These are phyloP conservation scores for Clarias fuscus DNA, from an alignment of 2,797 vertebrate genomes.

Conservation along the genomic window DNA sequence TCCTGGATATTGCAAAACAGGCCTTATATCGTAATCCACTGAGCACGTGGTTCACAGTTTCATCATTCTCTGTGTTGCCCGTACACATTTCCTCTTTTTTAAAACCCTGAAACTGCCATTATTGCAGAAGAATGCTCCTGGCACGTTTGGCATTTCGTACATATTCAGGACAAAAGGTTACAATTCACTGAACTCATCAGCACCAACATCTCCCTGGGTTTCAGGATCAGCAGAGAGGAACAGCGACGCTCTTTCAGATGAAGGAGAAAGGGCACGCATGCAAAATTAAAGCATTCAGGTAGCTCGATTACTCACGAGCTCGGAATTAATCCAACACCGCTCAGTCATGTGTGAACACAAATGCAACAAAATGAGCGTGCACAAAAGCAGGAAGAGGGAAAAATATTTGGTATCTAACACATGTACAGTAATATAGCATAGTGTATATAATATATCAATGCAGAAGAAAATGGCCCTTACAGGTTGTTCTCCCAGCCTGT, in stretches of 20 bases:
- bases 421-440: neutral
- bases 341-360: constrained; percentile 23
- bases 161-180: neutral
- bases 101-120: neutral
- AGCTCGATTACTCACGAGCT: constrained; percentile 46
- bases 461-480: neutral
- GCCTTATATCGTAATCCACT: neutral
- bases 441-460: neutral
- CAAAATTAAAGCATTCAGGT: constrained; percentile 50
- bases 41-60: neutral
- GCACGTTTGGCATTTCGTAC: neutral
- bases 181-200: neutral
- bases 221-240: constrained; percentile 24
- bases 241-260: constrained; percentile 13
- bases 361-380: neutral
- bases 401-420: neutral
- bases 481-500: neutral
- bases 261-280: constrained; percentile 19
- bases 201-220: neutral
- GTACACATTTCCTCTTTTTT: constrained; percentile 1
- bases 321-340: constrained; percentile 48
- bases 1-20: constrained; percentile 25
- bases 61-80: neutral
- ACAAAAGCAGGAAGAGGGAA: neutral
- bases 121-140: neutral